These are phyloP conservation scores for Numida meleagris DNA, from an alignment of 2,113 vertebrate genomes.

Conservation along the genomic window DNA sequence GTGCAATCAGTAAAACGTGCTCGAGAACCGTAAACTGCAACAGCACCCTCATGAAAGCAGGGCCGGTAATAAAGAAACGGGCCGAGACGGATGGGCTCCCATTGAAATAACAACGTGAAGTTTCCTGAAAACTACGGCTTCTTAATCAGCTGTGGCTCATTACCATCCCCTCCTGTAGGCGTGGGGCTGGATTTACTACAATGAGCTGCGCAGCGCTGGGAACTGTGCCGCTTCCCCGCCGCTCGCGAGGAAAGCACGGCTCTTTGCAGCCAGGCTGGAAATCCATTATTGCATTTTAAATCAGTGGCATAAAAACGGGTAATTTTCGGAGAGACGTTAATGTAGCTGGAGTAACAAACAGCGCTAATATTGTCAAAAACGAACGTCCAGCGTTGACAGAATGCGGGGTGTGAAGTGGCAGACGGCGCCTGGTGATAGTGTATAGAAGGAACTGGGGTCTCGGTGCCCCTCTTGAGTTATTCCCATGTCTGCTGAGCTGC, in stretches of 20 bases:
- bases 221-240: background rate
- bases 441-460: background rate
- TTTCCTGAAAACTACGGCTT: constrained; percentile 8
- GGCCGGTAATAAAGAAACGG: background rate
- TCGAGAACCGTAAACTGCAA: background rate
- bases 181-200: background rate
- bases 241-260: background rate
- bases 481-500: background rate
- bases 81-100: background rate
- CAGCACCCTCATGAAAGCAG: background rate
- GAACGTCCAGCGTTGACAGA: background rate
- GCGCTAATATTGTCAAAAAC: background rate
- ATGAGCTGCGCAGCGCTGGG: background rate
- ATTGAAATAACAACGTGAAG: background rate
- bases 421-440: background rate
- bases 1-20: background rate
- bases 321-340: constrained; percentile 33
- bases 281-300: constrained; percentile 61
- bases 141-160: constrained; percentile 58
- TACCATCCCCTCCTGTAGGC: constrained; percentile 12
- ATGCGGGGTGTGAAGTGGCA: background rate
- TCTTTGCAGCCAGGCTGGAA: constrained; percentile 1
- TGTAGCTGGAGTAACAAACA: constrained; percentile 50
- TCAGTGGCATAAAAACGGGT: background rate
- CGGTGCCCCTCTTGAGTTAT: too few species aligned